Base-by-base conservation (phyloP, 2,888 invertebrate species). In the Arrhopalites spinosus region DNA sequence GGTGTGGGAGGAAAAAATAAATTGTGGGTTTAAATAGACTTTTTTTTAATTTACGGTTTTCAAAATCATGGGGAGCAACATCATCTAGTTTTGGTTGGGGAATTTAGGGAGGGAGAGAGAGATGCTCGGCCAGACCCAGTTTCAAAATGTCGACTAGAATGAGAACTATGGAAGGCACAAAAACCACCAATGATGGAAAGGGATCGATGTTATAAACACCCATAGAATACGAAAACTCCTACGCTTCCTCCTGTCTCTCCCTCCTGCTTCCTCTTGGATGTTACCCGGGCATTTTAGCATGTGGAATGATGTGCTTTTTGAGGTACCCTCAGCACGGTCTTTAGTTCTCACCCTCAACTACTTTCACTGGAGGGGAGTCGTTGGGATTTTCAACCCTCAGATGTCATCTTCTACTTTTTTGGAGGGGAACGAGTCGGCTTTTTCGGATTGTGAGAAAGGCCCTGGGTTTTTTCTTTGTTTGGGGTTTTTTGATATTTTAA, bases 141-240 rank as follows among this genome's bases (percentile, higher is more conserved):
- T 70, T 70, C 45, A 59, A 45, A 59, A 59, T 71, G 59, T 59
- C 59, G 59, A 45, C 59, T n/a, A 56, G 53, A 30, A 20, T 25
- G 66, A 45, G 43, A 66, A 45, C 45, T 27, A 59, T 23, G 59
- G 59, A 23, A 59, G 59, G 59, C 43, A 43, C 30, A 45, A 66
- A 69, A 71, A 23, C 59, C 71, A 59, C 71, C 71, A 71, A 71
- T 71, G 71, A 71, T 59, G 71, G 23, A 27, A 25, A 23, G 27
- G 71, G 61, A 71, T 59, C 59, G 53, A 71, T 71, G 59, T 59
- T 43, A 56, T 43, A 36, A 30, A 61, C 27, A 25, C 59, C 5
- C 20, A 53, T n/a, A n/a, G 53, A 20, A 50, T 50, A 53, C 11
- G 53, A 59, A 29, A 25, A 71, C 71, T 71, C 71, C 71, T 71